Conservation (phyloP, 2,797 vertebrate genomes). For the Eulemur rubriventer region DNA sequence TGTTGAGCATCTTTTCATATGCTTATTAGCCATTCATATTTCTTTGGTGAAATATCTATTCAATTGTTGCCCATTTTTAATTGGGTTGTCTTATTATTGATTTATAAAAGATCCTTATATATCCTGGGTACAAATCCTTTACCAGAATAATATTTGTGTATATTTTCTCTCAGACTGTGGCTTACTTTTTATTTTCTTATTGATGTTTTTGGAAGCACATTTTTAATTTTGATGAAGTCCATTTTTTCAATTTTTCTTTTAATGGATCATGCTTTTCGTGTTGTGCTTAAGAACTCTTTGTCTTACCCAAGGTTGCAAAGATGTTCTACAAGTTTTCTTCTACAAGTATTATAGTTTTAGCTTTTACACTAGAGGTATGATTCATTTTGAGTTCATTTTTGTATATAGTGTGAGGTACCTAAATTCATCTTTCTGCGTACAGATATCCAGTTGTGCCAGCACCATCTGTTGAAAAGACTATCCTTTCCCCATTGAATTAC, state of each 20-base stretch:
- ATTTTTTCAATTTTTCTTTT: not conserved
- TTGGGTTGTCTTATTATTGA: not conserved
- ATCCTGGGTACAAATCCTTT: not conserved
- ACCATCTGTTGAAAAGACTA: not conserved
- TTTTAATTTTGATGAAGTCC: constrained; percentile 12
- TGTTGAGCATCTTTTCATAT: not conserved
- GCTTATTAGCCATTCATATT: not conserved
- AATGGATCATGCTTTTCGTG: not conserved
- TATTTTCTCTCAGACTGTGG: not conserved
- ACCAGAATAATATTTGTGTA: not conserved
- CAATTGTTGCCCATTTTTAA: not conserved
- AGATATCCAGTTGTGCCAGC: not conserved
- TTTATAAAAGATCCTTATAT: not conserved
- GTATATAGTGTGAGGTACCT: not conserved
- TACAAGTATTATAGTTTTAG: not conserved
- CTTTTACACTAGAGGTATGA: not conserved
- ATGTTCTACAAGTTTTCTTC: not conserved
- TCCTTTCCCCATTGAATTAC: not conserved
- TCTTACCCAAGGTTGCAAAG: not conserved
- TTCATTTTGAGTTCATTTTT: constrained; percentile 20
- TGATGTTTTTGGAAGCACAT: not conserved
- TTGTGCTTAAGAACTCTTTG: not conserved
- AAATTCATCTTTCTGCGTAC: not conserved
- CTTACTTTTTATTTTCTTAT: not conserved
- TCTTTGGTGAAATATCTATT: not conserved